phyloP scores from a whole-genome alignment of 1,140 invertebrate species.

The Prorops nasuta region DNA sequence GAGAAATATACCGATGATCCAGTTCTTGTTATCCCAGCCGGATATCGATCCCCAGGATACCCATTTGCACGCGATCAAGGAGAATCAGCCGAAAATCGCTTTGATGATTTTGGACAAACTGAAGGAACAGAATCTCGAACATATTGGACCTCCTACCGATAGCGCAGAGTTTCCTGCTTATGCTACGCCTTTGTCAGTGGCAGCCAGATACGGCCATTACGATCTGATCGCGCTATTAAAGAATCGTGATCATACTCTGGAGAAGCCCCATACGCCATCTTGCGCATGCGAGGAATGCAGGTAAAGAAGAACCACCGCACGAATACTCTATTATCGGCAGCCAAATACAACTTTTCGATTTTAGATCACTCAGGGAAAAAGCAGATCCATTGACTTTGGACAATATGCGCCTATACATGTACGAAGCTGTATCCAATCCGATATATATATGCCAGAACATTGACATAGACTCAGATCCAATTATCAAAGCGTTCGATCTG shows the following conservation, averaged over 20 bases:
- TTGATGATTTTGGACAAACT: slow-evolving; percentile 55
- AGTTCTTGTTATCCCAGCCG: slow-evolving; percentile 53
- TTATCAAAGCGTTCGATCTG: slow-evolving; percentile 64
- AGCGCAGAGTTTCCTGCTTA: slow-evolving; percentile 67
- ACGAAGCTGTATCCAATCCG: slow-evolving; percentile 64
- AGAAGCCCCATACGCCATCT: slow-evolving; percentile 61
- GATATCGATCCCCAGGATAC: slow-evolving; percentile 59
- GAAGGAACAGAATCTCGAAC: slow-evolving; percentile 53
- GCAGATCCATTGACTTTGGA: slow-evolving; percentile 55
- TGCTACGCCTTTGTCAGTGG: slow-evolving; percentile 71
- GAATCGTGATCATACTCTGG: slow-evolving; percentile 56
- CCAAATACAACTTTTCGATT: slow-evolving; percentile 2
- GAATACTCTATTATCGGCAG: too few species aligned
- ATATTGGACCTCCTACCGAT: slow-evolving; percentile 50
- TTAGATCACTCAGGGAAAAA: slow-evolving; percentile 37
- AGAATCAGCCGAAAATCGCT: slow-evolving; percentile 55
- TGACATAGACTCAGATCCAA: slow-evolving; percentile 58
- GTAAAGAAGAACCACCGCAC: too few species aligned
- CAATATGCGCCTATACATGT: slow-evolving; percentile 58
- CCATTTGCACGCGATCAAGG: slow-evolving; percentile 58
- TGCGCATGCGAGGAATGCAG: slow-evolving; percentile 63
- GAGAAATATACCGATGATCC: slow-evolving; percentile 55
- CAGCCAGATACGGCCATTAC: slow-evolving; percentile 69
- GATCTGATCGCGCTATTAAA: slow-evolving; percentile 65
- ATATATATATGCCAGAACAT: slow-evolving; percentile 67